Conservation (phyloP, 1,140 invertebrate species). For the Macrostomum lignano region DNA sequence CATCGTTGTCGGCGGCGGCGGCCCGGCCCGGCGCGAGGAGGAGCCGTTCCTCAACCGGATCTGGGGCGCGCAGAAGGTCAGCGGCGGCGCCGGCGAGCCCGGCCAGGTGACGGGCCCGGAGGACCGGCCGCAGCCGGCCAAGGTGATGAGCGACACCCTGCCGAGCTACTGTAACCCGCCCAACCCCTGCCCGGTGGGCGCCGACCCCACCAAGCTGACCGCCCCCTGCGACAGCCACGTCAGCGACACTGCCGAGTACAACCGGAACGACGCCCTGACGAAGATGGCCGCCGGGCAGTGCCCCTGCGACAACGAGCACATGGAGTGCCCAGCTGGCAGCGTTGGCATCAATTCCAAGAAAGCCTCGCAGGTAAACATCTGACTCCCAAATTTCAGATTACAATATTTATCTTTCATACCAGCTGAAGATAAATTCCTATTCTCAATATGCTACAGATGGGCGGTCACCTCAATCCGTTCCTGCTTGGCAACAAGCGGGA, state of each 20-base stretch:
- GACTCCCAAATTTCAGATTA: too few relatives aligned
- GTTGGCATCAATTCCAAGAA: too few relatives aligned
- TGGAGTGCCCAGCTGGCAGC: not conserved
- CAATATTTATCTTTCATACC: too few relatives aligned
- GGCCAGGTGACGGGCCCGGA: not conserved
- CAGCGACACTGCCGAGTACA: not conserved
- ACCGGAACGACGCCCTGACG: not conserved
- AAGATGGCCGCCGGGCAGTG: slow-evolving; percentile 1
- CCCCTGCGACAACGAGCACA: slow-evolving; percentile 1
- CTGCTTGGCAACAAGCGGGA: too few relatives aligned
- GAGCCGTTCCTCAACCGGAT: not conserved
- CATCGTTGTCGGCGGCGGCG: too few relatives aligned
- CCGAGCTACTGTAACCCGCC: slow-evolving; percentile 1
- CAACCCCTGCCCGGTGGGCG: slow-evolving; percentile 1
- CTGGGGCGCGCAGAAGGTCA: not conserved
- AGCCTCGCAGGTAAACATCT: too few relatives aligned
- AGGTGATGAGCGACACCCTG: not conserved
- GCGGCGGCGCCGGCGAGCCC: not conserved
- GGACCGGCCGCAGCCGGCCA: not conserved
- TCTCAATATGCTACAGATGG: too few relatives aligned
- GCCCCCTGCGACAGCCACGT: not conserved
- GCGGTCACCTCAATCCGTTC: too few relatives aligned
- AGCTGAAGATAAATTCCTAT: too few relatives aligned
- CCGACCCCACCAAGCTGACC: not conserved
- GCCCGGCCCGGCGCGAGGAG: too few relatives aligned